Evolutionary conservation across 1,140 invertebrate species (phyloP), one percentile per base, ranked within the genome.

Genomic region (Idris sp.): DNA sequence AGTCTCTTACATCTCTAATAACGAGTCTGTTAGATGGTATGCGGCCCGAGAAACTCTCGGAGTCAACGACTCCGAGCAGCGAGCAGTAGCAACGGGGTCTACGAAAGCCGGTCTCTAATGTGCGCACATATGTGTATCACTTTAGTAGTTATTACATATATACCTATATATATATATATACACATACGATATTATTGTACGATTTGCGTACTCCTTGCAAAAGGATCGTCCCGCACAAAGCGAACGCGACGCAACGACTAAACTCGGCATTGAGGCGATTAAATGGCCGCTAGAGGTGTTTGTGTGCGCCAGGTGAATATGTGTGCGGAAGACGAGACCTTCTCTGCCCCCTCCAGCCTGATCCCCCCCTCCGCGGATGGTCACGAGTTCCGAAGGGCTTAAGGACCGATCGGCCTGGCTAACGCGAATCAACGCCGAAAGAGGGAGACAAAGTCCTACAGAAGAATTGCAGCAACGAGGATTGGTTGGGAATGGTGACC

Each of bases 181-280:
- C 59, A 44, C 49, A 35, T 56, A 64, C 58, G 64, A 73, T 65
- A 65, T 72, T 53, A 65, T 73, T 65, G 61, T 41, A 48, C 69
- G 61, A 73, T 73, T 73, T 73, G 61, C 54, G 59, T 65, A 61
- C 58, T 5, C 41, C 58, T n/a, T n/a, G n/a, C n/a, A n/a, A n/a
- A 8, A 58, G 38, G 65, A 64, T 61, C 58, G 64, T 54, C 44
- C 54, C 49, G 68, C 44, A 54, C 74, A 44, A 53, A 68, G 22
- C 59, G 68, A 71, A 67, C 64, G 67, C 68, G 64, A 65, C 72
- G 71, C 69, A 65, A 58, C 68, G 68, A 77, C 74, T 74, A 69
- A 77, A 54, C 36, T 79, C 80, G 80, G 79, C 80, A 80, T 82
- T 82, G 82, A 80, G 74, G 78, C 79, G 77, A 83, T 81, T 81